phyloP scores from a whole-genome alignment of 1,140 invertebrate species.

The Drosophila bifasciata region DNA sequence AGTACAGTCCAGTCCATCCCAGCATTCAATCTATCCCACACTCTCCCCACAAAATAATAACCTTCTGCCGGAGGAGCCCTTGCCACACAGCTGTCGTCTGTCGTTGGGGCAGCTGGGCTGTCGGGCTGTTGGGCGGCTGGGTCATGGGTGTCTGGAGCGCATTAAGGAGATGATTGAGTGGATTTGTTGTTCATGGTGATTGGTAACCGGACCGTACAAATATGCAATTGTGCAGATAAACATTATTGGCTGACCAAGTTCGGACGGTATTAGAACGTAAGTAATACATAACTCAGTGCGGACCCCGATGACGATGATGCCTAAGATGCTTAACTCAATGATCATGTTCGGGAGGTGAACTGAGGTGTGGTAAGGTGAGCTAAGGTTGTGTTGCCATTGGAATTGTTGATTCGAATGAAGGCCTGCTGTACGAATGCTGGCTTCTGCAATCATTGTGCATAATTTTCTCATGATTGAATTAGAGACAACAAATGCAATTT shows the following conservation, averaged over 20 bases:
- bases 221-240: conserved; percentile 66
- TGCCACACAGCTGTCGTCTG: background rate
- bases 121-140: background rate
- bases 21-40: conserved; percentile 17
- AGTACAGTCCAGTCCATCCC: background rate
- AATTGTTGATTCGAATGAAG: conserved; percentile 29
- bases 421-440: background rate
- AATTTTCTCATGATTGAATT: conserved; percentile 48
- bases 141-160: conserved; percentile 35
- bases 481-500: conserved; percentile 28
- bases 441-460: conserved; percentile 29
- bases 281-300: conserved; percentile 52
- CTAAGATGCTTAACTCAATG: conserved; percentile 10
- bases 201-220: conserved; percentile 55
- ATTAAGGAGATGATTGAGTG: conserved; percentile 80
- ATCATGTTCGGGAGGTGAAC: too few relatives aligned
- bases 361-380: conserved; percentile 40
- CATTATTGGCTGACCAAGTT: conserved; percentile 63
- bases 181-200: conserved; percentile 69
- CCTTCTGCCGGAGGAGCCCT: conserved; percentile 25
- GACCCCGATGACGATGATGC: conserved; percentile 14
- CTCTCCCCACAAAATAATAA: conserved; percentile 30
- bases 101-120: background rate
- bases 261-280: conserved; percentile 54
- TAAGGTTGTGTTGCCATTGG: conserved; percentile 25